A percentile compares a stretch with the other conserved stretches of the same genome.
These are phyloP conservation scores for Schlechtendalia chinensis DNA, from an alignment of 1,140 invertebrate genomes.

Conservation along the genomic window DNA sequence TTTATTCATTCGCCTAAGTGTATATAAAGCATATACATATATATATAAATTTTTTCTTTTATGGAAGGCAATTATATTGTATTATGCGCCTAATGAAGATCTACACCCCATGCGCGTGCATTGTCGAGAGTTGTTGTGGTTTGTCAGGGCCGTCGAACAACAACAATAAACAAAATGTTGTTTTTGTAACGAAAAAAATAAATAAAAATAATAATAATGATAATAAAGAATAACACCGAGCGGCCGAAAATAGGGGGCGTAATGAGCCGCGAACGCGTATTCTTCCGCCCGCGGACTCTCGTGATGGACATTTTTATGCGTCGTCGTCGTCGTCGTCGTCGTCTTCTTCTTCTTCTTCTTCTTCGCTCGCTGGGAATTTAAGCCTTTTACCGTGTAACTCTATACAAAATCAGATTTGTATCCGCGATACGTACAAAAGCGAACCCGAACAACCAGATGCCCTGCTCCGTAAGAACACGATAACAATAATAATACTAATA, in stretches of 20 bases:
- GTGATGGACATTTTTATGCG: constrained; percentile 43
- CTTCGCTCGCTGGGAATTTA: constrained; percentile 20
- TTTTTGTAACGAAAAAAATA: constrained; percentile 31
- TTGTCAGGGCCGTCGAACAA: constrained; percentile 34
- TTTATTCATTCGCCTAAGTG: constrained; percentile 19
- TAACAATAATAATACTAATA: not conserved
- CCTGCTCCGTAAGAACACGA: not conserved
- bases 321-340: no score
- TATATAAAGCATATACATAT: not conserved
- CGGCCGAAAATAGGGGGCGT: constrained; percentile 42
- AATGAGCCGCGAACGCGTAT: constrained; percentile 46
- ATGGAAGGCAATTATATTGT: constrained; percentile 21
- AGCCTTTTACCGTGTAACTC: constrained; percentile 46
- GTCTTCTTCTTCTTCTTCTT: no score
- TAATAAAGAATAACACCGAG: constrained; percentile 29
- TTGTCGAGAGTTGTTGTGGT: constrained; percentile 33
- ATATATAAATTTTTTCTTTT: constrained; percentile 1
- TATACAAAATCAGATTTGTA: constrained; percentile 47
- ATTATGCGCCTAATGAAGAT: constrained; percentile 37
- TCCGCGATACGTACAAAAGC: constrained; percentile 26
- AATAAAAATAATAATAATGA: no score
- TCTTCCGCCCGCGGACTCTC: constrained; percentile 46
- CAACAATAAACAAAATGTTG: constrained; percentile 45
- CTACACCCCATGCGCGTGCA: not conserved
- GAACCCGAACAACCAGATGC: constrained; percentile 15